A percentile compares a stretch with the other conserved stretches of the same genome.
phyloP scores from a whole-genome alignment of 2,888 invertebrate species.

The Pristionchus maxplancki region DNA sequence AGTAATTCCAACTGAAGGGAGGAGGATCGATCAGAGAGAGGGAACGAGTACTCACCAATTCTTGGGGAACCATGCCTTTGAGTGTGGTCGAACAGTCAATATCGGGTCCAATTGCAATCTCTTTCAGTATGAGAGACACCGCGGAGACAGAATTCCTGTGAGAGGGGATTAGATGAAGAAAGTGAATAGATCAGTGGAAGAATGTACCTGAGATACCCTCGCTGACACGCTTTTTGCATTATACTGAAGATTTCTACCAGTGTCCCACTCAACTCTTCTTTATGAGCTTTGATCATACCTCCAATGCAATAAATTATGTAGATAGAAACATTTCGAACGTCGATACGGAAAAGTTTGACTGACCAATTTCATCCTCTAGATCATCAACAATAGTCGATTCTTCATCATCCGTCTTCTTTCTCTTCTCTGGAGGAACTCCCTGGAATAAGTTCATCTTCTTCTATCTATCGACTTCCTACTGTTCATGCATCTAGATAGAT shows the following conservation, averaged over 20 bases:
- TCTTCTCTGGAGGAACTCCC: too few species aligned
- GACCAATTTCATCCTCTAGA: slow-evolving; percentile 4
- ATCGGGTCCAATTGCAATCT: neutral
- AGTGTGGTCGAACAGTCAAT: neutral
- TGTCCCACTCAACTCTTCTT: neutral
- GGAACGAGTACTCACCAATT: neutral
- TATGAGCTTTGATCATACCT: slow-evolving; percentile 5
- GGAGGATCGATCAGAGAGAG: neutral
- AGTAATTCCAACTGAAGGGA: neutral
- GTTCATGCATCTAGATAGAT: too few species aligned
- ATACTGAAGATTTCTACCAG: neutral
- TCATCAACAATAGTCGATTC: neutral
- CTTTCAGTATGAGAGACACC: neutral
- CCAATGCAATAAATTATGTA: neutral
- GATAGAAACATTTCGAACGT: neutral
- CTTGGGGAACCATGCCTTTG: neutral
- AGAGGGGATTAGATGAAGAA: neutral
- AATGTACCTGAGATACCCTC: neutral
- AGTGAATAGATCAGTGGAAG: neutral
- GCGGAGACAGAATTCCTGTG: slow-evolving; percentile 6
- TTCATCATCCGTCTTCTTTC: neutral
- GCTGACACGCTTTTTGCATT: neutral
- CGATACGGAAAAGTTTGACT: neutral
- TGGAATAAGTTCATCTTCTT: too few species aligned
- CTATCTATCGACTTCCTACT: too few species aligned